Conservation (phyloP, 2,888 invertebrate species). For the Melieria omissa region DNA sequence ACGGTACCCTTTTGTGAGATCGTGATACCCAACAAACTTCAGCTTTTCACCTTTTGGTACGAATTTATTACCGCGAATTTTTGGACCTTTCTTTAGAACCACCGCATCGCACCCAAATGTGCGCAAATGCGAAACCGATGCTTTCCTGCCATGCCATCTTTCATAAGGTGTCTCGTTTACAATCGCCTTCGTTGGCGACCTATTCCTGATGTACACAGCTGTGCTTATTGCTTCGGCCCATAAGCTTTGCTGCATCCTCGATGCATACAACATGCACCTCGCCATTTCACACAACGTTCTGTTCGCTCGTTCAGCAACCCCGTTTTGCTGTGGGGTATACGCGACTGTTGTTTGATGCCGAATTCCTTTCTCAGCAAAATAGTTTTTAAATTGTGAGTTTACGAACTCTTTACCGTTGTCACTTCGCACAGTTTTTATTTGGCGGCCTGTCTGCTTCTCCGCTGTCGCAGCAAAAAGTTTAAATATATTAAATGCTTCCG, state of each 20-base stretch:
- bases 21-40: constrained; percentile 38
- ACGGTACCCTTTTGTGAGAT: constrained; percentile 38
- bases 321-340: constrained; percentile 35
- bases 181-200: constrained; percentile 27
- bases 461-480: constrained; percentile 10
- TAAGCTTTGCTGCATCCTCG: constrained; percentile 21
- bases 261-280: constrained; percentile 26
- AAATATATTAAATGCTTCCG: not conserved
- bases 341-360: constrained; percentile 26
- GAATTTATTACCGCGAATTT: constrained; percentile 21
- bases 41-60: constrained; percentile 34
- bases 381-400: constrained; percentile 14
- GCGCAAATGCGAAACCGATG: constrained; percentile 21
- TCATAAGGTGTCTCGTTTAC: constrained; percentile 26
- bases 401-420: constrained; percentile 18
- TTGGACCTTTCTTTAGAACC: constrained; percentile 24
- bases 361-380: constrained; percentile 12
- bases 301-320: constrained; percentile 32
- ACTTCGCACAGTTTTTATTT: constrained; percentile 16
- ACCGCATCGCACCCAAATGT: constrained; percentile 34
- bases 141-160: constrained; percentile 20
- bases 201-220: constrained; percentile 30
- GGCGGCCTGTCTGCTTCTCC: constrained; percentile 17
- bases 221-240: constrained; percentile 35
- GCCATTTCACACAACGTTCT: constrained; percentile 34